Percentiles rank a stretch among this genome's conserved stretches.
Conservation (phyloP, 2,888 invertebrate species). For the Drosophila greeni region DNA sequence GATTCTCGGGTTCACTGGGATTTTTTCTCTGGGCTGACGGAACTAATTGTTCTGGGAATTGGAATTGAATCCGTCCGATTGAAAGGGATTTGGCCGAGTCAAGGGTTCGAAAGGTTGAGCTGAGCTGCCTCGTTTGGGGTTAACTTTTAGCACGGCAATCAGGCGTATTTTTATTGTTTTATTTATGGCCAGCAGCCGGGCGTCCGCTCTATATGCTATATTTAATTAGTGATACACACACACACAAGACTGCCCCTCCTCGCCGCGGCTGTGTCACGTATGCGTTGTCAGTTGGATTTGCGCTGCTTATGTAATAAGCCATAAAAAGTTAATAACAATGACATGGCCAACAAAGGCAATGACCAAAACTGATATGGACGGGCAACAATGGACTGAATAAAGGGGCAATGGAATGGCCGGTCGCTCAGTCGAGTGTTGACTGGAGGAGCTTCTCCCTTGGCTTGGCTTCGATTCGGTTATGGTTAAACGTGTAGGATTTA, state of each 20-base stretch:
- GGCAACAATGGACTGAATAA: slow-evolving; percentile 38
- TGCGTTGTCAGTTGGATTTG: slow-evolving; percentile 57
- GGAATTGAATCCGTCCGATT: slow-evolving; percentile 35
- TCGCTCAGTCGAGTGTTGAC: background rate
- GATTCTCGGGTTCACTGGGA: background rate
- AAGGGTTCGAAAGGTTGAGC: slow-evolving; percentile 29
- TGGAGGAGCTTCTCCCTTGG: slow-evolving; percentile 8
- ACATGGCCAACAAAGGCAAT: slow-evolving; percentile 52
- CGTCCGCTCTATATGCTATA: slow-evolving; percentile 44
- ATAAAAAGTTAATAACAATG: slow-evolving; percentile 73
- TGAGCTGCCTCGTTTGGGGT: slow-evolving; percentile 17
- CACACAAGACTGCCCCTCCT: slow-evolving; percentile 10
- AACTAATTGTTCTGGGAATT: slow-evolving; percentile 50
- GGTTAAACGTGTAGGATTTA: slow-evolving; percentile 72
- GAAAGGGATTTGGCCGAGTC: slow-evolving; percentile 37
- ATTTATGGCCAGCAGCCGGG: slow-evolving; percentile 22
- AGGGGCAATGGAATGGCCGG: slow-evolving; percentile 3
- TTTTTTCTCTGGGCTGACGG: slow-evolving; percentile 17
- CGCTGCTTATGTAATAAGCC: slow-evolving; percentile 71
- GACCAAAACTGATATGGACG: slow-evolving; percentile 39
- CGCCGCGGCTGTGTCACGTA: slow-evolving; percentile 59
- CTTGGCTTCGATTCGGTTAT: slow-evolving; percentile 65
- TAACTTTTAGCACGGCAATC: slow-evolving; percentile 29
- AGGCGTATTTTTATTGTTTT: slow-evolving; percentile 36
- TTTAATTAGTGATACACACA: slow-evolving; percentile 62